These are phyloP conservation scores for Sebastes wilsoni DNA, from an alignment of 2,797 vertebrate species.

Conservation along the genomic window DNA sequence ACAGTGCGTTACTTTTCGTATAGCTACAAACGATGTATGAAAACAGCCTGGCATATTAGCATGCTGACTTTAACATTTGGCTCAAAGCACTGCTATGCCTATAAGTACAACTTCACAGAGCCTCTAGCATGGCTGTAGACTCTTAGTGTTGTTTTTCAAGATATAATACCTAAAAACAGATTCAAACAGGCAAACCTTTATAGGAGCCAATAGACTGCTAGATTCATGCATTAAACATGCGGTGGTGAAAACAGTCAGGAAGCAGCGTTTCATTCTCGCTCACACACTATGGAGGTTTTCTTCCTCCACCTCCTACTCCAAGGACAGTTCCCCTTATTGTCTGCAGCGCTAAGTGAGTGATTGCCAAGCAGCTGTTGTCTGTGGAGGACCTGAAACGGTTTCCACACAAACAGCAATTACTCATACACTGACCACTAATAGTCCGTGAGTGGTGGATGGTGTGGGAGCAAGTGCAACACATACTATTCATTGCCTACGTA, in stretches of 20 bases:
- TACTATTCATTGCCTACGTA: neutral
- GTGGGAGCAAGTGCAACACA: neutral
- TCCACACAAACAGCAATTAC: slow-evolving; percentile 19
- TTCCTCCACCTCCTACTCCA: neutral
- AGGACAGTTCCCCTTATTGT: slow-evolving; percentile 11
- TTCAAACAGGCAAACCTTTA: neutral
- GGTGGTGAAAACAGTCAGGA: neutral
- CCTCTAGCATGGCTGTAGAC: neutral
- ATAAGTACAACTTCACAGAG: no score
- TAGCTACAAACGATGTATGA: neutral
- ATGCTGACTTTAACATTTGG: neutral
- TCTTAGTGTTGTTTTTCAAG: neutral
- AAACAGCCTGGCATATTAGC: neutral
- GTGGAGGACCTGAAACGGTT: slow-evolving; percentile 12
- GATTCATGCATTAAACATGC: neutral
- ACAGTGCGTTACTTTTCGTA: neutral
- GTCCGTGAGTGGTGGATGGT: neutral
- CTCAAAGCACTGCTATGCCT: neutral
- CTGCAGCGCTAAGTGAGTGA: slow-evolving; percentile 21
- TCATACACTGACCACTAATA: slow-evolving; percentile 19
- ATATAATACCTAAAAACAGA: neutral
- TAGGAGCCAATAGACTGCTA: neutral
- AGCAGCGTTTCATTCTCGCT: neutral
- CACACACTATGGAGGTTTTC: neutral
- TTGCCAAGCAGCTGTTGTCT: slow-evolving; percentile 12